Evolutionary conservation across 2,888 invertebrate species (phyloP).

Genomic region (Polydrusus pterygomalis): DNA sequence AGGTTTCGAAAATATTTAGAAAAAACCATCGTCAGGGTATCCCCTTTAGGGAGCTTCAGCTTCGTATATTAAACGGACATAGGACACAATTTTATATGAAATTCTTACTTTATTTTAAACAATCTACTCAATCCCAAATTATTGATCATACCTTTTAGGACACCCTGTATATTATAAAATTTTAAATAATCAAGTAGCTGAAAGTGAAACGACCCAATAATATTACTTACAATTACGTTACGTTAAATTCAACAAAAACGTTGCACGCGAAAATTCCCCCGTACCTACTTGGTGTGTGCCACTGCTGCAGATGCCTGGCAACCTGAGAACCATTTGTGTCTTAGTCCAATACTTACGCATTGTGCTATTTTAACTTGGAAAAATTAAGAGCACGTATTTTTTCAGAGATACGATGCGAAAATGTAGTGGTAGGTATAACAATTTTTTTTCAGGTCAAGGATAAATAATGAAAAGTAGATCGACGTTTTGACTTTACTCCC

Average conservation of each 20-base stretch:
- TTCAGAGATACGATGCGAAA: background rate
- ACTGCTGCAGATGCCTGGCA: slow-evolving; percentile 39
- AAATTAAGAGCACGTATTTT: slow-evolving; percentile 28
- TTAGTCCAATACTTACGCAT: slow-evolving; percentile 19
- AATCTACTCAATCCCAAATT: too few relatives aligned
- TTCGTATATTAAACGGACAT: too few relatives aligned
- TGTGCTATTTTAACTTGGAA: slow-evolving; percentile 21
- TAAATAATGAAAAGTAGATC: background rate
- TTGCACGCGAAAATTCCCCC: slow-evolving; percentile 30
- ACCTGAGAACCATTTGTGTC: slow-evolving; percentile 42
- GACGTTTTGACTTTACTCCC: background rate
- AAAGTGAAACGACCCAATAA: background rate
- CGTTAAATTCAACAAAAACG: background rate
- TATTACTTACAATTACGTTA: background rate
- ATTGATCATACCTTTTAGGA: too few relatives aligned
- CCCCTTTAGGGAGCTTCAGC: too few relatives aligned
- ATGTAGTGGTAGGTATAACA: background rate
- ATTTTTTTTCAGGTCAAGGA: slow-evolving; percentile 31
- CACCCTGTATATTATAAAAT: too few relatives aligned
- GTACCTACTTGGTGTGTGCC: slow-evolving; percentile 48
- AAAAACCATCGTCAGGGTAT: too few relatives aligned
- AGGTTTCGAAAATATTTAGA: too few relatives aligned
- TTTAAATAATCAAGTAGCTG: too few relatives aligned
- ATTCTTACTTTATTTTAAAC: too few relatives aligned
- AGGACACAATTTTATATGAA: too few relatives aligned